Conservation (phyloP, 2,888 invertebrate genomes). For the Cyrtodaria siliqua region DNA sequence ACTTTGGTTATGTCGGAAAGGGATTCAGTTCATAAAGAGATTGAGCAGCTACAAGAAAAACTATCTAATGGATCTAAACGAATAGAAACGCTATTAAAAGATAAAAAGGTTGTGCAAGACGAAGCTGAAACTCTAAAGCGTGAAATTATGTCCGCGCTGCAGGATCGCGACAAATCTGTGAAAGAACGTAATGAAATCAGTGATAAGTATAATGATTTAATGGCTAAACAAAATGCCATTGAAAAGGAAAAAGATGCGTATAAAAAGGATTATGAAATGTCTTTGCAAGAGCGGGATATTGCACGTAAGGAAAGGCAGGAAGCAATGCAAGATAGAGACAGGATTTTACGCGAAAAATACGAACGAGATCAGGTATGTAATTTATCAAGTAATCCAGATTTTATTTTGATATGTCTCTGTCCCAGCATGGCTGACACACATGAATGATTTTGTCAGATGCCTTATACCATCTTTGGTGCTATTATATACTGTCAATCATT, state of each 20-base stretch:
- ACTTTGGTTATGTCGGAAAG: constrained; percentile 91
- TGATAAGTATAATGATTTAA: constrained; percentile 82
- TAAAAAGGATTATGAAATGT: constrained; percentile 73
- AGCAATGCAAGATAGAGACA: constrained; percentile 79
- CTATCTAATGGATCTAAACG: constrained; percentile 91
- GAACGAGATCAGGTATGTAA: constrained; percentile 84
- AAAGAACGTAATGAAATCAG: constrained; percentile 88
- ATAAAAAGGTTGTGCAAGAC: constrained; percentile 88
- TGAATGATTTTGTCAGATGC: no score
- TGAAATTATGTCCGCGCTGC: constrained; percentile 92
- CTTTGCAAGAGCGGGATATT: constrained; percentile 78
- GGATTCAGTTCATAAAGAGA: constrained; percentile 98
- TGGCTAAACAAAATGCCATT: constrained; percentile 78
- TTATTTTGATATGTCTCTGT: no score
- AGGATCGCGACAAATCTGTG: constrained; percentile 93
- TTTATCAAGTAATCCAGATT: no score
- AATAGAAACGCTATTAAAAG: constrained; percentile 90
- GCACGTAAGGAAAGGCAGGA: constrained; percentile 79
- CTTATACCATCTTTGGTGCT: no score
- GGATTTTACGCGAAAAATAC: constrained; percentile 78
- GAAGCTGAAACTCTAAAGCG: constrained; percentile 93
- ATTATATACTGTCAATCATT: no score
- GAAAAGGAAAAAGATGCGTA: constrained; percentile 75
- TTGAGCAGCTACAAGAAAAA: constrained; percentile 98
- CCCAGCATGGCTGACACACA: no score